Evolutionary conservation across 1,140 invertebrate species (phyloP).

Genomic region (Drosophila quadrilineata): DNA sequence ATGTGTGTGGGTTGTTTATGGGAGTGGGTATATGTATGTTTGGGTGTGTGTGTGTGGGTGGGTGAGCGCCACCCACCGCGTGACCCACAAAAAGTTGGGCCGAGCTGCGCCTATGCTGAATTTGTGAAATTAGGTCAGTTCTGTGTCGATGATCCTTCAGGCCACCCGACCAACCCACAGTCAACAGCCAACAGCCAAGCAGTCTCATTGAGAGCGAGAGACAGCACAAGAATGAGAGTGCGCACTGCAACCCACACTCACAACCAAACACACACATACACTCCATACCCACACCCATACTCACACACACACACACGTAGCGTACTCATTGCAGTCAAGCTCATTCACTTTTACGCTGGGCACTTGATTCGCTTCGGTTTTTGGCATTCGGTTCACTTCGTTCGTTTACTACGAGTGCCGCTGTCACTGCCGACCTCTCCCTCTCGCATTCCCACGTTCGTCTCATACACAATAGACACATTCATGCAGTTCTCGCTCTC

Average conservation of each 20-base stretch:
- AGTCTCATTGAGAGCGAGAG: slow-evolving; percentile 4
- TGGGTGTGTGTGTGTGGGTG: too few species aligned
- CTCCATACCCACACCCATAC: slow-evolving; percentile 27
- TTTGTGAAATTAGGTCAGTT: slow-evolving; percentile 81
- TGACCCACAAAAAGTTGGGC: slow-evolving; percentile 67
- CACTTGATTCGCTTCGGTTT: slow-evolving; percentile 51
- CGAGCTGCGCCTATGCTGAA: slow-evolving; percentile 68
- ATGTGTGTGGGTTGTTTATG: too few species aligned
- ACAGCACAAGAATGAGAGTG: slow-evolving; percentile 44
- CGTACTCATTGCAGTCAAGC: slow-evolving; percentile 42
- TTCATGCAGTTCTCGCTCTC: too few species aligned
- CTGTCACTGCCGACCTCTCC: too few species aligned
- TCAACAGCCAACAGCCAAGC: slow-evolving; percentile 39
- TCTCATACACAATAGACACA: neutral
- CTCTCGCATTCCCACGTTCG: too few species aligned
- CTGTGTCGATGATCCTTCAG: slow-evolving; percentile 81
- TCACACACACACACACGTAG: slow-evolving; percentile 20
- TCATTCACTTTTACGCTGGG: slow-evolving; percentile 66
- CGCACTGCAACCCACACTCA: slow-evolving; percentile 46
- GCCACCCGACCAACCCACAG: slow-evolving; percentile 36
- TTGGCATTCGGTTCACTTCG: slow-evolving; percentile 57
- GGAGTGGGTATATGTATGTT: too few species aligned
- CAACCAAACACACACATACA: slow-evolving; percentile 15
- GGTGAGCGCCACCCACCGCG: slow-evolving; percentile 23
- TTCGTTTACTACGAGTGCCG: slow-evolving; percentile 56